Evolutionary conservation across 2,113 vertebrate genomes (phyloP), one percentile per base, ranked within the genome.

Genomic region (Anoura caudifer): DNA sequence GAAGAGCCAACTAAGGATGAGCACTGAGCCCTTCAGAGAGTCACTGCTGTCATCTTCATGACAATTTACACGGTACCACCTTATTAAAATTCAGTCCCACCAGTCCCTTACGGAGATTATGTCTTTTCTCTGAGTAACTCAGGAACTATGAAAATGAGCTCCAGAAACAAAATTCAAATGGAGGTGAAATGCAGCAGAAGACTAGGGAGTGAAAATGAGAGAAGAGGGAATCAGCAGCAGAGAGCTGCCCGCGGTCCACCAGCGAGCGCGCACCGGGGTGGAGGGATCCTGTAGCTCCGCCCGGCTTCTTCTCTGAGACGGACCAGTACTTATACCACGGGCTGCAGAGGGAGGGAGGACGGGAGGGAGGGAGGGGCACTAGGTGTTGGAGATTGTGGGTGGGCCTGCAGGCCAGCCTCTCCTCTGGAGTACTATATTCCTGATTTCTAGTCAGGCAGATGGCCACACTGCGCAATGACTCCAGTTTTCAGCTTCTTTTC

Each of bases 1-100:
- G 52, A 92, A 38, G 13, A 11, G 10, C 54, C 28, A 92, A 81
- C 36, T 43, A 26, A 70, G 28, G 9, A 41, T 43, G 17, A 86
- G 45, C 52, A 90, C 73, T 94, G 82, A 87, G 38, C 54, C 89
- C 92, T 87, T 76, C 79, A 80, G 36, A 86, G 22, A 87, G 28
- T 9, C 16, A 24, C 10, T 70, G 41, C 24, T 38, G 31, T 72
- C 36, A 43, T 86, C 36, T 94, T 63, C 63, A 90, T 87, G 65
- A 84, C 94, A 91, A 95, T 54, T 79, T 80, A 88, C 88, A 75
- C 13, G 15, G 22, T 31, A 87, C 87, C 63, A 54, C 16, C 15
- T 81, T 94, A n/a, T 59, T 90, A 77, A 92, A 93, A 56, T 87
- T 63, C 63, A 45, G 10, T 79, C 73, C 52, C 45, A 77, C 87